A percentile compares a stretch with the other conserved stretches of the same genome.
Conservation (phyloP, 2,113 vertebrate species). For the Nematolebias whitei region DNA sequence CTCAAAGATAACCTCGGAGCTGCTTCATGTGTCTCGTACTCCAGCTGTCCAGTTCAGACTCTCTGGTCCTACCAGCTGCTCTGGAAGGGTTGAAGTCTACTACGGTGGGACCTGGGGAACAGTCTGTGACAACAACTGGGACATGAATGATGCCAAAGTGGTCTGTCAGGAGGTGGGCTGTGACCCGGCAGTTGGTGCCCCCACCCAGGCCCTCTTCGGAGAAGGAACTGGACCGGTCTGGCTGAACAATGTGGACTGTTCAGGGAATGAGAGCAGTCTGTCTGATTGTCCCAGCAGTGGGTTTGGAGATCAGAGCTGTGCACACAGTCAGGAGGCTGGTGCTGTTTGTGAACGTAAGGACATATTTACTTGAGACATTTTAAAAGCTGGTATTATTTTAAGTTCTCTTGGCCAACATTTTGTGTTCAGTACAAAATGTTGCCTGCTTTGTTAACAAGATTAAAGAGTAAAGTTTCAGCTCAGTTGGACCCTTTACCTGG, state of each 20-base stretch:
- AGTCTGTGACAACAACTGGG: constrained; percentile 12
- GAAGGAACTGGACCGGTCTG: background rate
- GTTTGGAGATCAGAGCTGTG: background rate
- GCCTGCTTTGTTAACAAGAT: no score
- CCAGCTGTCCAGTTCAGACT: background rate
- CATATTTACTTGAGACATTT: background rate
- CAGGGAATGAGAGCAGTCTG: background rate
- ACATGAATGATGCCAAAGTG: background rate
- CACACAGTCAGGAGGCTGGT: no score
- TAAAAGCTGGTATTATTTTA: no score
- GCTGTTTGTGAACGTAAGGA: background rate
- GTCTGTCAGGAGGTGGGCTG: constrained; percentile 9
- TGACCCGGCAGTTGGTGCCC: background rate
- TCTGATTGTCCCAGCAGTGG: background rate
- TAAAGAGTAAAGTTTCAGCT: no score
- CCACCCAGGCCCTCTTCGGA: background rate
- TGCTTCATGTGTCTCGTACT: background rate
- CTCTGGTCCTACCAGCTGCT: background rate
- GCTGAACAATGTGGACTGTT: background rate
- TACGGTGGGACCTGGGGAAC: background rate
- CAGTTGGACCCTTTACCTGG: no score
- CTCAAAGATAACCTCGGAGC: no score
- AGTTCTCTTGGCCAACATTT: no score
- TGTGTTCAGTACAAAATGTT: no score
- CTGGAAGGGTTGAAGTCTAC: constrained; percentile 2